Evolutionary conservation across 2,888 invertebrate species (phyloP).

Genomic region (Congeria kusceri): DNA sequence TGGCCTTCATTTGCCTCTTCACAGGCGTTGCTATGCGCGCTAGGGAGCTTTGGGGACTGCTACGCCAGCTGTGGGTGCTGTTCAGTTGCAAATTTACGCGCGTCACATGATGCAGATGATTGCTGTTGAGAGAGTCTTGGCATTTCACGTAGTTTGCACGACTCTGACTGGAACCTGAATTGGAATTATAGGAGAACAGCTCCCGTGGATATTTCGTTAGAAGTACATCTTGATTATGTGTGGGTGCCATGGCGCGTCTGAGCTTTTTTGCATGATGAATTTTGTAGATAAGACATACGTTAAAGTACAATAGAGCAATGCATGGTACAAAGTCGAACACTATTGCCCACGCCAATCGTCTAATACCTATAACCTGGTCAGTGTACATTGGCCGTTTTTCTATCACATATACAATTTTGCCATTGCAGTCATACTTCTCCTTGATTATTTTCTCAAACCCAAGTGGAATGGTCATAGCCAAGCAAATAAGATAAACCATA

Average conservation of each 20-base stretch:
- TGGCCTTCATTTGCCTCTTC: conserved; percentile 55
- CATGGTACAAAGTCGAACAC: conserved; percentile 82
- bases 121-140: not conserved
- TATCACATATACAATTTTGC: conserved; percentile 61
- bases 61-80: conserved; percentile 28
- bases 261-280: conserved; percentile 75
- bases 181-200: conserved; percentile 56
- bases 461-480: conserved; percentile 75
- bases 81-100: conserved; percentile 1
- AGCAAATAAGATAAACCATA: conserved; percentile 73
- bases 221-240: conserved; percentile 52
- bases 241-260: conserved; percentile 76
- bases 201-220: conserved; percentile 58
- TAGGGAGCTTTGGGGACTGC: conserved; percentile 37
- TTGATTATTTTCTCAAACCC: conserved; percentile 74
- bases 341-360: conserved; percentile 79
- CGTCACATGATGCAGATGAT: conserved; percentile 7
- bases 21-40: conserved; percentile 38
- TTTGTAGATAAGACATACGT: conserved; percentile 79
- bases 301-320: conserved; percentile 81
- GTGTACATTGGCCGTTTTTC: conserved; percentile 61
- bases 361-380: conserved; percentile 58
- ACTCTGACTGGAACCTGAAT: conserved; percentile 35
- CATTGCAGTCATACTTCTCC: conserved; percentile 58
- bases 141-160: not conserved